Conservation (phyloP, 2,888 invertebrate genomes). For the Hedya salicella region DNA sequence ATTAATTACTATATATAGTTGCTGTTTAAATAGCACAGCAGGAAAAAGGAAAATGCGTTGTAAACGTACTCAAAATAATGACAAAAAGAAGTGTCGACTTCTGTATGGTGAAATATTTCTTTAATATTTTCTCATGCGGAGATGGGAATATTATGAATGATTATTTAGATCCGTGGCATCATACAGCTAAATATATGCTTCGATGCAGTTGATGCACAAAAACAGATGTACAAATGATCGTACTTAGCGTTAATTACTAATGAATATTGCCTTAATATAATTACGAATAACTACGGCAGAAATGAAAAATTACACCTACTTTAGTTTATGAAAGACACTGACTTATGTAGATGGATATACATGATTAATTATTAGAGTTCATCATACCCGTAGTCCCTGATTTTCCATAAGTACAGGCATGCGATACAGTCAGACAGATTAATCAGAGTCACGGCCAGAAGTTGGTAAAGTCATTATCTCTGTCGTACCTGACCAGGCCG, state of each 20-base stretch:
- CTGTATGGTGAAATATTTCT: too few relatives aligned
- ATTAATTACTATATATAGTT: background rate
- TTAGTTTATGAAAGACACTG: too few relatives aligned
- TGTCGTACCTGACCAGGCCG: slow-evolving; percentile 78
- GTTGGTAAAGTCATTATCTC: slow-evolving; percentile 57
- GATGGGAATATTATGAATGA: too few relatives aligned
- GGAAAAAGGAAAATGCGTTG: background rate
- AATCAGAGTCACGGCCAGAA: slow-evolving; percentile 70
- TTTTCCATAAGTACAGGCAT: slow-evolving; percentile 64
- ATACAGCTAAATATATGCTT: too few relatives aligned
- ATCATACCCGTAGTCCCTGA: slow-evolving; percentile 66
- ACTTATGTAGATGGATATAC: background rate
- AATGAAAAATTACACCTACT: background rate
- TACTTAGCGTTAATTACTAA: too few relatives aligned
- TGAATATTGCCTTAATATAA: too few relatives aligned
- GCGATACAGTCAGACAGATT: slow-evolving; percentile 59
- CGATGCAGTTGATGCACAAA: too few relatives aligned
- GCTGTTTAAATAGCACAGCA: background rate
- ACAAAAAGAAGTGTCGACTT: too few relatives aligned
- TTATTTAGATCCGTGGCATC: too few relatives aligned
- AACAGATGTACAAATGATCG: too few relatives aligned
- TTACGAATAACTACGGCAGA: background rate
- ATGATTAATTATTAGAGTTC: slow-evolving; percentile 1
- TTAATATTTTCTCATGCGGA: too few relatives aligned
- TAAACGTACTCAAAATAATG: too few relatives aligned